phyloP scores from a whole-genome alignment of 2,888 invertebrate species.

The Euzophera pinguis region DNA sequence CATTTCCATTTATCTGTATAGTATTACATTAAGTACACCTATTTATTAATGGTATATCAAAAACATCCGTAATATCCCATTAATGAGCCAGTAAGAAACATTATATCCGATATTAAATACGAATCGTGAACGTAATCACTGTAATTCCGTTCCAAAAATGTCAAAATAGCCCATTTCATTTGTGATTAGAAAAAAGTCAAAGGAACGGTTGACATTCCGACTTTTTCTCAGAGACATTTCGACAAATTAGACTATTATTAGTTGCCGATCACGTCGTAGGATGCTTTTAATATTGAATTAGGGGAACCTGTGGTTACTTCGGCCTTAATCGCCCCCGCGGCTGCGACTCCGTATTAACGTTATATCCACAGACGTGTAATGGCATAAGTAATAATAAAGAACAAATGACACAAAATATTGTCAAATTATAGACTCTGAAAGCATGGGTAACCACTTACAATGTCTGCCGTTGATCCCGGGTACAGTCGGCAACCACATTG shows the following conservation, averaged over 20 bases:
- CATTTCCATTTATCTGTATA: constrained; percentile 7
- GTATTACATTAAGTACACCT: constrained; percentile 11
- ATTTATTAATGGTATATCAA: constrained; percentile 15
- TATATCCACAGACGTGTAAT: constrained; percentile 75
- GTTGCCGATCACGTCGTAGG: constrained; percentile 75
- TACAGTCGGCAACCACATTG: constrained; percentile 47
- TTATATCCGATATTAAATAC: constrained; percentile 33
- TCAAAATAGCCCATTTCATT: constrained; percentile 59
- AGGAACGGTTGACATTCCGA: constrained; percentile 72
- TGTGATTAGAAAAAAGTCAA: constrained; percentile 46
- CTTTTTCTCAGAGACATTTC: constrained; percentile 79
- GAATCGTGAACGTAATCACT: constrained; percentile 48
- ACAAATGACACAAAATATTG: constrained; percentile 80
- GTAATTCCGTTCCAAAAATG: constrained; percentile 48
- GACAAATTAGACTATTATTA: constrained; percentile 77
- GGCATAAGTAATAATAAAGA: constrained; percentile 77
- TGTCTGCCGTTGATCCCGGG: constrained; percentile 66
- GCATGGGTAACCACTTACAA: constrained; percentile 76
- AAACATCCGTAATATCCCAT: constrained; percentile 37
- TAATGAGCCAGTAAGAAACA: constrained; percentile 36
- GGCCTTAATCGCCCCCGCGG: constrained; percentile 72
- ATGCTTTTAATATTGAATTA: constrained; percentile 81
- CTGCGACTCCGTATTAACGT: constrained; percentile 66
- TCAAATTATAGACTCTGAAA: constrained; percentile 79
- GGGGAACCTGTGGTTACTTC: constrained; percentile 74